Conservation (phyloP, 2,113 vertebrate species). For the Macaca mulatta region DNA sequence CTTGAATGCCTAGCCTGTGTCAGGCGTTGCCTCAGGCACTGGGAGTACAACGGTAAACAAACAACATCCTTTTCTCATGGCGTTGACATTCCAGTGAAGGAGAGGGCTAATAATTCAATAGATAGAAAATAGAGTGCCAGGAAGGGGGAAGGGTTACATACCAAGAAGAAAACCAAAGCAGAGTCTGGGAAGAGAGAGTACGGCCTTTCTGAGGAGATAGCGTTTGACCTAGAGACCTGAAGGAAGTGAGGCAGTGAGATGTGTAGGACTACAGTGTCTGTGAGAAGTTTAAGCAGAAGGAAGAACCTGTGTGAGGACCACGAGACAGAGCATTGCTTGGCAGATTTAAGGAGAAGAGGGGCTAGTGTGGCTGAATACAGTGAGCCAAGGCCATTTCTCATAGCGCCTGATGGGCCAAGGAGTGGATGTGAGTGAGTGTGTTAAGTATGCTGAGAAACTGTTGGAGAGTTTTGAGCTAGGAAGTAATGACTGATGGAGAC, state of each 20-base stretch:
- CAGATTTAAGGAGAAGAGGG: neutral
- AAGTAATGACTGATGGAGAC: neutral
- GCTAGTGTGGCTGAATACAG: neutral
- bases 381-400: neutral
- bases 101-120: neutral
- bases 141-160: neutral
- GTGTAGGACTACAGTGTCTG: neutral
- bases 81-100: neutral
- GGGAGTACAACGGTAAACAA: neutral
- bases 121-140: neutral
- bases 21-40: neutral
- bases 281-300: neutral
- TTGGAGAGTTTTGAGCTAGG: neutral
- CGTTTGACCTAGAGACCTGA: neutral
- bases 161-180: neutral
- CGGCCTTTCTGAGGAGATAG: neutral
- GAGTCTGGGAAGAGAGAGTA: neutral
- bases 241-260: neutral
- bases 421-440: neutral
- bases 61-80: neutral
- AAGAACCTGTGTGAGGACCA: neutral
- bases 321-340: neutral
- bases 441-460: neutral
- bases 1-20: neutral
- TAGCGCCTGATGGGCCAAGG: neutral